Conservation (phyloP, 2,797 vertebrate genomes). For the Siniperca obscura region DNA sequence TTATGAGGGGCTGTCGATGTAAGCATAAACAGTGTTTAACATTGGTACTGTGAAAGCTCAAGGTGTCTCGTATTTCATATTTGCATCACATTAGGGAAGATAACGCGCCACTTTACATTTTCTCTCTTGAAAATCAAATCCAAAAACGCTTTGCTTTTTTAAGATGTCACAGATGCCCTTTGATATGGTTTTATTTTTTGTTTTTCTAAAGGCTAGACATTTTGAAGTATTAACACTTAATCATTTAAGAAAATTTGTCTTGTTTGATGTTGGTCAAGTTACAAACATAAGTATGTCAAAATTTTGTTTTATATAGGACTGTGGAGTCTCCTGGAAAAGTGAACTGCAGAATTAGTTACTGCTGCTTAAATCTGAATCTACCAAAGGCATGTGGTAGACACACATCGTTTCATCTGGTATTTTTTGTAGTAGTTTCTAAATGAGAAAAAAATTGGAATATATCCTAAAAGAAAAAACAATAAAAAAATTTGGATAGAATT, state of each 20-base stretch:
- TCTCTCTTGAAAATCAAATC: conserved; percentile 65
- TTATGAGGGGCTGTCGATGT: conserved; percentile 58
- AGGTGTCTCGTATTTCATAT: conserved; percentile 70
- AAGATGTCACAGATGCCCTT: conserved; percentile 58
- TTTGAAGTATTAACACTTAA: conserved; percentile 61
- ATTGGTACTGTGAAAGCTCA: conserved; percentile 60
- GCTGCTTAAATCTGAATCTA: not conserved
- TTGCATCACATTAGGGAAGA: conserved; percentile 72
- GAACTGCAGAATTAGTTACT: not conserved
- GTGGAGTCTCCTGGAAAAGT: conserved; percentile 13
- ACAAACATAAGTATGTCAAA: conserved; percentile 31
- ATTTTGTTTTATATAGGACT: conserved; percentile 46
- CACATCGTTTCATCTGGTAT: not conserved
- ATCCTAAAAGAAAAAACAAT: conserved; percentile 3
- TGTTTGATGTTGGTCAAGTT: conserved; percentile 67
- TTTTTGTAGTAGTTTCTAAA: conserved; percentile 1
- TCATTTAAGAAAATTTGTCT: conserved; percentile 64
- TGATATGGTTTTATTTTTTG: conserved; percentile 59
- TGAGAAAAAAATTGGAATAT: not conserved
- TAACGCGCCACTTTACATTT: conserved; percentile 64
- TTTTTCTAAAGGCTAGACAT: conserved; percentile 64
- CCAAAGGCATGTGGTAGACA: not conserved
- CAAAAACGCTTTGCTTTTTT: conserved; percentile 53
- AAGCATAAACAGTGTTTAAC: conserved; percentile 66
- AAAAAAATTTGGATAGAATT: not conserved